Percentiles rank a stretch among this genome's conserved stretches.
Evolutionary conservation across 2,888 invertebrate genomes (phyloP).

Genomic region (Nemurella pictetii): DNA sequence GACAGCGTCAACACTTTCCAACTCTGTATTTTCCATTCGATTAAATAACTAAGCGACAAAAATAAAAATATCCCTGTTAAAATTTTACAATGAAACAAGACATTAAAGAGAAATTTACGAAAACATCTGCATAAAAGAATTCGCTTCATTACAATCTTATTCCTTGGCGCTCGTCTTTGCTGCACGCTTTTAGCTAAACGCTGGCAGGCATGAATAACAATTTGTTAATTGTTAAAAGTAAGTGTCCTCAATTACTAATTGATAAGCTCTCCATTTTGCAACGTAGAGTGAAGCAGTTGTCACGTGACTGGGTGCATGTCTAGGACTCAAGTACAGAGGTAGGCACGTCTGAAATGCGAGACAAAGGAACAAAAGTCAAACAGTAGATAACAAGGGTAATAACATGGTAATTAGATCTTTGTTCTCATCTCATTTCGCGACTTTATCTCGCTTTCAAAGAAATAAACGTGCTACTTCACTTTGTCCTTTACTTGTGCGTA

Average conservation of each 20-base stretch:
- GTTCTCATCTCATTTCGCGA: constrained; percentile 18
- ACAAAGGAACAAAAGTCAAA: constrained; percentile 5
- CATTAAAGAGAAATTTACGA: too few species aligned
- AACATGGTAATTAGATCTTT: constrained; percentile 27
- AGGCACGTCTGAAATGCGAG: neutral
- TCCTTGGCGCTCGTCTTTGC: neutral
- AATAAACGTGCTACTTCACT: constrained; percentile 9
- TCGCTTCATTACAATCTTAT: neutral
- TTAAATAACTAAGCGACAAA: too few species aligned
- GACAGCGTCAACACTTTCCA: too few species aligned
- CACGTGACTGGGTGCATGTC: neutral
- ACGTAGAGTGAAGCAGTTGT: neutral
- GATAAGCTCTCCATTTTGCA: neutral
- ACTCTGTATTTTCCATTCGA: too few species aligned
- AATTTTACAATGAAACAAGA: too few species aligned
- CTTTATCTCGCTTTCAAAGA: neutral
- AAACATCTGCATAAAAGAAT: too few species aligned
- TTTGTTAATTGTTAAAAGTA: constrained; percentile 12
- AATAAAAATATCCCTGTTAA: too few species aligned
- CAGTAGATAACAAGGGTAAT: constrained; percentile 23
- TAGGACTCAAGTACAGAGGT: neutral
- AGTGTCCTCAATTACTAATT: constrained; percentile 23
- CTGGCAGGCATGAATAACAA: neutral
- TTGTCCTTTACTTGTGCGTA: constrained; percentile 2
- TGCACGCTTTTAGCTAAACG: neutral